Evolutionary conservation across 2,888 invertebrate species (phyloP).

Genomic region (Torymus texanus): DNA sequence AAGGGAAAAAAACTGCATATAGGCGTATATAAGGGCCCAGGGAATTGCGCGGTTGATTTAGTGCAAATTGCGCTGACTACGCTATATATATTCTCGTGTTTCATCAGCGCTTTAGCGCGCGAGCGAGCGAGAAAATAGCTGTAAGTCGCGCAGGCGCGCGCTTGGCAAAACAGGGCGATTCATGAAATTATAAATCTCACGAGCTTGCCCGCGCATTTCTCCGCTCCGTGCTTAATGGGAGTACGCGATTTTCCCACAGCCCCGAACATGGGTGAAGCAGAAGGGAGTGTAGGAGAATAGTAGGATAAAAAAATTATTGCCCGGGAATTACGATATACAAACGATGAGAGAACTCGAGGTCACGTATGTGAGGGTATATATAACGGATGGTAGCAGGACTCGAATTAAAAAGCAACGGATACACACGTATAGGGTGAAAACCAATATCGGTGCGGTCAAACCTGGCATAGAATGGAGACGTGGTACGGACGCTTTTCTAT

Average conservation of each 20-base stretch:
- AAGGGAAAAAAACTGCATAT: constrained; percentile 7
- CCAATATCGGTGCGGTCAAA: constrained; percentile 44
- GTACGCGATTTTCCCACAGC: constrained; percentile 22
- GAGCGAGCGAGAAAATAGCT: constrained; percentile 48
- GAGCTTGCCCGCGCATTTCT: neutral
- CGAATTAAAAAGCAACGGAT: constrained; percentile 60
- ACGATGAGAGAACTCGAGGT: too few species aligned
- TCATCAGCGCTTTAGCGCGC: constrained; percentile 51
- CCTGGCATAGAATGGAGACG: constrained; percentile 22
- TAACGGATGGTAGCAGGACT: neutral
- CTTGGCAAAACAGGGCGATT: constrained; percentile 32
- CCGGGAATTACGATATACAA: too few species aligned
- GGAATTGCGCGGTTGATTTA: constrained; percentile 56
- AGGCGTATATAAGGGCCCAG: constrained; percentile 4
- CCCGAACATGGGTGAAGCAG: neutral
- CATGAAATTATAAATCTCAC: constrained; percentile 55
- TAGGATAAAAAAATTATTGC: neutral
- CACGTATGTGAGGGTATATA: too few species aligned
- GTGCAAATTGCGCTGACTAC: constrained; percentile 56
- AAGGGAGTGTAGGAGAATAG: neutral
- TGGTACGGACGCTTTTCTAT: too few species aligned
- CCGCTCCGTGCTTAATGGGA: constrained; percentile 22
- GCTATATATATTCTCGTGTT: constrained; percentile 45
- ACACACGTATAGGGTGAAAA: constrained; percentile 31
- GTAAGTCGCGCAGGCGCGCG: constrained; percentile 31